Base-by-base conservation (phyloP, 2,113 vertebrate species). In the Siniperca chuatsi region DNA sequence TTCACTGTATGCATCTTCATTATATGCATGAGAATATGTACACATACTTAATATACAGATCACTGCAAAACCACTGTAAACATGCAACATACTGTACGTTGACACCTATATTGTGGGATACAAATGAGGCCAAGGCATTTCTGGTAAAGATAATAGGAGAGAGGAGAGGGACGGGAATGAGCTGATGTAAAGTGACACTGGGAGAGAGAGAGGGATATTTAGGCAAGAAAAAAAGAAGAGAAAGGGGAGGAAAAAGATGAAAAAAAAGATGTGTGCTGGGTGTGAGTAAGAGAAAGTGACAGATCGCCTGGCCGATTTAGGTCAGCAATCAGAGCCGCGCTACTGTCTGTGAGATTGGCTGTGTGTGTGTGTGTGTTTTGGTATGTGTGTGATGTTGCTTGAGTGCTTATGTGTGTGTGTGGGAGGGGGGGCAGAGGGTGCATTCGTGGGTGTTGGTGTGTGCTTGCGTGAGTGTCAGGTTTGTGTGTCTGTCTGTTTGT, bases 221-320 rank as follows among this genome's bases (percentile, higher is more conserved):
- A 72, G 71, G 75, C 64, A 86, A 54, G 82, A 76, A 79, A 50
- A 82, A 85, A 44, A 81, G 52, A 29, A 52, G 65, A 70, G 57
- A 75, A 74, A 73, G 44, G 67, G 69, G 71, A 82, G 57, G 76
- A 44, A 35, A 64, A 60, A 11, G 23, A 16, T 12, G 13, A 61
- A 84, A 83, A 89, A 92, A 87, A 85, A 89, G 83, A 89, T 92
- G 90, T 92, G 90, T 93, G 92, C 81, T 52, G 83, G 90, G 94
- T 94, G 94, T 95, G 92, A 95, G 89, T 95, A 95, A 95, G 89
- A 93, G 91, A 95, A 95, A 94, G 93, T 93, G 94, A 95, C 94
- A 94, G 93, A 93, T 94, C 90, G 89, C 90, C 91, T 61, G 87
- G 86, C 90, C 87, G 91, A 95, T 96, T 93, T 94, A 95, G 94